These are phyloP conservation scores for Junonia oenone DNA, from an alignment of 2,888 invertebrate genomes.

Conservation along the genomic window DNA sequence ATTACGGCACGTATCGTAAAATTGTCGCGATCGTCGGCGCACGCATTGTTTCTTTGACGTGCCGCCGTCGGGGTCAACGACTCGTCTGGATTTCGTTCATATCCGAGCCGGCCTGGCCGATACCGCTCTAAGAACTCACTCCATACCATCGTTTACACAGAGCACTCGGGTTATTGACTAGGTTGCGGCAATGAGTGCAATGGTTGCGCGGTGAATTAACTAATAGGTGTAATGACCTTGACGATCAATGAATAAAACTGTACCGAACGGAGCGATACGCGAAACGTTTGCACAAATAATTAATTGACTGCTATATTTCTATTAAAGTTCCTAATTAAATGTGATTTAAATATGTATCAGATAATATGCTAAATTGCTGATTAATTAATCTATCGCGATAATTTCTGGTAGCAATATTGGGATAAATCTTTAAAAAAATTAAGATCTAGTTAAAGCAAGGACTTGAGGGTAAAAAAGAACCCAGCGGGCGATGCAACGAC, in stretches of 20 bases:
- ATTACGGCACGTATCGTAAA: slow-evolving; percentile 35
- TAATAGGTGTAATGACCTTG: slow-evolving; percentile 28
- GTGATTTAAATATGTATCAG: neutral
- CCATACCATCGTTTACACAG: slow-evolving; percentile 11
- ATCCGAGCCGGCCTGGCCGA: slow-evolving; percentile 39
- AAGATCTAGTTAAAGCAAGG: neutral
- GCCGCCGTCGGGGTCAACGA: slow-evolving; percentile 68
- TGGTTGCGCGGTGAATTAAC: slow-evolving; percentile 10
- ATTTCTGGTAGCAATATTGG: neutral
- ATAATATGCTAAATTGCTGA: neutral
- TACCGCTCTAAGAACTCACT: slow-evolving; percentile 21
- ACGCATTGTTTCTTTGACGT: slow-evolving; percentile 73
- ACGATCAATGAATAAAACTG: slow-evolving; percentile 20
- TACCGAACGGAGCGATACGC: slow-evolving; percentile 18
- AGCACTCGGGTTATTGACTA: slow-evolving; percentile 2
- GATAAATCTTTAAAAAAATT: neutral
- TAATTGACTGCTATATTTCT: neutral
- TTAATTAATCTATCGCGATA: neutral
- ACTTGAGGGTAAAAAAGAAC: slow-evolving; percentile 44
- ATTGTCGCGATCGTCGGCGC: slow-evolving; percentile 37
- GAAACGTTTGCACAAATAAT: slow-evolving; percentile 29
- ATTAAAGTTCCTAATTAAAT: neutral
- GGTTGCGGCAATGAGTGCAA: neutral
- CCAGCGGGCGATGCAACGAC: slow-evolving; percentile 48
- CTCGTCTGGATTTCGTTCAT: slow-evolving; percentile 74